phyloP scores from a whole-genome alignment of 2,113 vertebrate species.

The Progne subis region DNA sequence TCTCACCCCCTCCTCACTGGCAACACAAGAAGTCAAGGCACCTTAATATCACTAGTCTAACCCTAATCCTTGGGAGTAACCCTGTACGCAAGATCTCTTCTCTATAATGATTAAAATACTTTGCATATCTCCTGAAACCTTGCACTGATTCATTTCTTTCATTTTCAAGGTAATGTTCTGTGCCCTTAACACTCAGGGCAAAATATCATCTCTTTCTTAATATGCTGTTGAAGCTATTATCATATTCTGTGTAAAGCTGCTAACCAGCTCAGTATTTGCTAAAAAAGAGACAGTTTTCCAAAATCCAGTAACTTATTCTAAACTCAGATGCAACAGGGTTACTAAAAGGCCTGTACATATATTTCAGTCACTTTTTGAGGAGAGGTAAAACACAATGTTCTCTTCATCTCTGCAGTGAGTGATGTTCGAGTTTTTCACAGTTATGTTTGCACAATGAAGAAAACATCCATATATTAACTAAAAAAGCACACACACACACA shows the following conservation, averaged over 20 bases:
- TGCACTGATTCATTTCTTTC: not conserved
- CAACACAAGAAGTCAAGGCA: not conserved
- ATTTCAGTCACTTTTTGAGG: not conserved
- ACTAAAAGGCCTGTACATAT: not conserved
- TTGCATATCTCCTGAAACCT: not conserved
- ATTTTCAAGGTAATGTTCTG: not conserved
- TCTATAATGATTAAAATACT: not conserved
- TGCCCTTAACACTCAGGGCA: not conserved
- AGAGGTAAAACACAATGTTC: not conserved
- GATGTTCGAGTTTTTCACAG: not conserved
- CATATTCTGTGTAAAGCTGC: not conserved
- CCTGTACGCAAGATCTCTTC: not conserved
- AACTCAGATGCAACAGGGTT: not conserved
- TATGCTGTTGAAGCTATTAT: not conserved
- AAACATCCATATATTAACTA: not conserved
- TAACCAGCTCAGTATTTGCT: not conserved
- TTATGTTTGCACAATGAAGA: accelerated
- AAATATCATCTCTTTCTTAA: not conserved
- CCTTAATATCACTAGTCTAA: not conserved
- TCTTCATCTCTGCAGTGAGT: not conserved
- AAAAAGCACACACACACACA: too few relatives aligned
- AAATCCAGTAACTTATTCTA: not conserved
- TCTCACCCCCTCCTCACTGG: not conserved
- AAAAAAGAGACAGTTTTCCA: not conserved
- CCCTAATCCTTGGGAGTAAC: not conserved